Evolutionary conservation across 2,797 vertebrate species (phyloP).

Genomic region (Pelochelys cantorii): DNA sequence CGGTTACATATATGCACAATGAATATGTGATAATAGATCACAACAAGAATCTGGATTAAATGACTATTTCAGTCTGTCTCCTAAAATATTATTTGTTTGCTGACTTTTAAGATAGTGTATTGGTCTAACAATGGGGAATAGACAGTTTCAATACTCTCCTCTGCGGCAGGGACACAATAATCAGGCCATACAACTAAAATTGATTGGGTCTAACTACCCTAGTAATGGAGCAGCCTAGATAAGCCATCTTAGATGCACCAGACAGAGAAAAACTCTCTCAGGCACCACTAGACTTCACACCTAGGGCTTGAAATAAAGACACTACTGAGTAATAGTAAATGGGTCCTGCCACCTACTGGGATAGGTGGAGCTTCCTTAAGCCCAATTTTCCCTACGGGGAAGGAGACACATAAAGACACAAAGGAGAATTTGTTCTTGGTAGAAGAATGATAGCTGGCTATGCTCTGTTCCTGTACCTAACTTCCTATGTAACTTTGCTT

Average conservation of each 20-base stretch:
- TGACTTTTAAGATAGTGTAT: background rate
- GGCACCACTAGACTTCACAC: too few relatives aligned
- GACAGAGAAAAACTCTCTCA: background rate
- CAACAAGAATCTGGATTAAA: background rate
- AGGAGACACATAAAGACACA: background rate
- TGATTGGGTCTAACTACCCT: background rate
- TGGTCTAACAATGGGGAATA: background rate
- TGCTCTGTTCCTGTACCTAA: too few relatives aligned
- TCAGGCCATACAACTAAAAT: background rate
- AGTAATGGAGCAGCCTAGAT: background rate
- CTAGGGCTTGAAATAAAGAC: background rate
- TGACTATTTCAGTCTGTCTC: background rate
- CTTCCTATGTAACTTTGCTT: too few relatives aligned
- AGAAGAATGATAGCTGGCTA: background rate
- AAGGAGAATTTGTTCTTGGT: background rate
- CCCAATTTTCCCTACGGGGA: background rate
- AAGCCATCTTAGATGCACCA: background rate
- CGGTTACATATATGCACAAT: background rate
- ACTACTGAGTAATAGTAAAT: background rate
- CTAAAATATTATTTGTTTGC: background rate
- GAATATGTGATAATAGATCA: background rate
- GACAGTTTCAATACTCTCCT: background rate
- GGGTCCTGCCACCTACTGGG: background rate
- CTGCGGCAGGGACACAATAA: background rate
- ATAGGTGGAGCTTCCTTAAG: background rate